phyloP scores from a whole-genome alignment of 2,113 vertebrate species.

The Caretta caretta region DNA sequence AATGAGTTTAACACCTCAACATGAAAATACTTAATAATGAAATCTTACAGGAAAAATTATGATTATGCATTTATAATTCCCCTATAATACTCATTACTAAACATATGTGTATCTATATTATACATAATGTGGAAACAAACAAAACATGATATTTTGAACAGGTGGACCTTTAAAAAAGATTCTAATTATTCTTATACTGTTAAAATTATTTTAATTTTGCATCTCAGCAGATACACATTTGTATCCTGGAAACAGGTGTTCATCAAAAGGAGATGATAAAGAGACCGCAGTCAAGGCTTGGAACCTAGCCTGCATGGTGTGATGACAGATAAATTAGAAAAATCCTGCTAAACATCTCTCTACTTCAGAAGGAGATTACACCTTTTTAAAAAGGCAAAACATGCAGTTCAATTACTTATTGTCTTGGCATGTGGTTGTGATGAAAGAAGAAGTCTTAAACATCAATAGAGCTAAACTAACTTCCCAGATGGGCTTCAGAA shows the following conservation, averaged over 20 bases:
- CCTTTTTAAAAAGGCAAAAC: conserved; percentile 87
- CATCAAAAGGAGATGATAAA: conserved; percentile 83
- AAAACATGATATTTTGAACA: conserved; percentile 87
- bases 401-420: conserved; percentile 84
- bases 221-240: conserved; percentile 87
- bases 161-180: conserved; percentile 89
- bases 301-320: conserved; percentile 79
- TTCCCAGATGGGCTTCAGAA: conserved; percentile 83
- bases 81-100: not conserved
- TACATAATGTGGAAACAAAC: conserved; percentile 64
- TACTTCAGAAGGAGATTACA: conserved; percentile 89
- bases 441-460: conserved; percentile 81
- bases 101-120: not conserved
- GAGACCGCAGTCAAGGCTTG: conserved; percentile 74
- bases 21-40: conserved; percentile 39
- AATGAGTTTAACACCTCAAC: not conserved
- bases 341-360: conserved; percentile 86
- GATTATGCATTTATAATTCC: not conserved
- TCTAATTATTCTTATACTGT: conserved; percentile 93
- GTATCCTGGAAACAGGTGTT: conserved; percentile 92
- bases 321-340: conserved; percentile 85
- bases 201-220: conserved; percentile 90
- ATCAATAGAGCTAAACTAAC: conserved; percentile 86
- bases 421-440: conserved; percentile 83
- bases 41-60: conserved; percentile 28